Conservation (phyloP, 2,888 invertebrate species). For the Onthophagus sagittarius region DNA sequence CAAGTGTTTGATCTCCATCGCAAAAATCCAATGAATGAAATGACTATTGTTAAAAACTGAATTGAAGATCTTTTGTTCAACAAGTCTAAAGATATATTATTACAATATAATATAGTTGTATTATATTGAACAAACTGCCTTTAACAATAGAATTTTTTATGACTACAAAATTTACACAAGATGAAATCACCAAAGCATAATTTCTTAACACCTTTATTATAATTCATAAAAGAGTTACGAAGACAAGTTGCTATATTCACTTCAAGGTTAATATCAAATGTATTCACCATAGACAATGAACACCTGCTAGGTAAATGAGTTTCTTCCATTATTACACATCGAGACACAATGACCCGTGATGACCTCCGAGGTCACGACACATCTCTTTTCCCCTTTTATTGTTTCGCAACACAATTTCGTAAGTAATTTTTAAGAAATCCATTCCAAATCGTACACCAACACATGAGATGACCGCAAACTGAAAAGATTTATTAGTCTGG, state of each 20-base stretch:
- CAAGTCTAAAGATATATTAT: too few species aligned
- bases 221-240: neutral
- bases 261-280: conserved; percentile 3
- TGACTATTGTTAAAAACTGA: too few species aligned
- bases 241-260: neutral
- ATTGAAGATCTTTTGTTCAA: too few species aligned
- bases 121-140: too few species aligned
- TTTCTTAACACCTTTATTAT: neutral
- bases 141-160: too few species aligned
- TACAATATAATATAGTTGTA: too few species aligned
- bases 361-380: conserved; percentile 17
- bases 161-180: too few species aligned
- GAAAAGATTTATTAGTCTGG: conserved; percentile 6
- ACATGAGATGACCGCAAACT: neutral
- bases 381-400: neutral
- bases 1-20: too few species aligned
- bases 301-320: conserved; percentile 11
- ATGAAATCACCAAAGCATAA: too few species aligned
- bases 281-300: conserved; percentile 5
- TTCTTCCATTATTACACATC: conserved; percentile 4
- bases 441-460: neutral
- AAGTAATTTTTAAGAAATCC: neutral
- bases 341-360: conserved; percentile 19
- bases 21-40: too few species aligned
- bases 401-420: neutral